Base-by-base conservation (phyloP, 2,113 vertebrate species). In the Xiphophorus hellerii region DNA sequence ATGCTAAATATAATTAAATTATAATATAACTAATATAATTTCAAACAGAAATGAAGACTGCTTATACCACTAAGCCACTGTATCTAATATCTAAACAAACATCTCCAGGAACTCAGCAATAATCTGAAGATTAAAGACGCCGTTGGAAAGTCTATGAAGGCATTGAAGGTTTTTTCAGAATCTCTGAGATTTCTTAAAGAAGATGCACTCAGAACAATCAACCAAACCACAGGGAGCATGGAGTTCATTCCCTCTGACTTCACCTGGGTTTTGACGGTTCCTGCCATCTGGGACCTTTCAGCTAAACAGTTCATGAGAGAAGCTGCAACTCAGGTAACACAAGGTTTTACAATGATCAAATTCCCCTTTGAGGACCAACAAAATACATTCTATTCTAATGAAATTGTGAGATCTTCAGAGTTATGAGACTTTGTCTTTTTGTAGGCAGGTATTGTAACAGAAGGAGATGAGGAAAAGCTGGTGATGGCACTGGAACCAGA, bases 211-310 rank as follows among this genome's bases (percentile, higher is more conserved):
- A 61, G n/a, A 61, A 61, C 58, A 11, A 61, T 61, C 58, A 27
- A 22, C 27, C 0, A 1, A 12, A 15, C 1, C 13, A 15, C n/a
- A 61, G 7, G 3, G 11, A 1, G 11, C 3, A 27, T 28, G 1
- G 1, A 12, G 8, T 61, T 61, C n/a, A 3, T 27, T 2, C 4
- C 58, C n/a, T 61, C 58, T 61, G 58, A 61, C 58, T 61, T 61
- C 58, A 27, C 58, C 58, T 61, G 58, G 58, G 58, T 61, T 0
- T 27, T 61, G 58, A n/a, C 33, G 0, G 33, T 35, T 35, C 33
- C 33, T 35, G 33, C 33, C 33, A 35, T 35, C 33, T 35, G 33
- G 58, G 2, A 61, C 28, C n/a, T 2, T 28, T 61, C 58, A 61
- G 58, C 58, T 3, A 61, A 61, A 61, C 58, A 61, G 58, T 61